These are phyloP conservation scores for Tipula lateralis DNA, from an alignment of 2,888 invertebrate species.

Conservation along the genomic window DNA sequence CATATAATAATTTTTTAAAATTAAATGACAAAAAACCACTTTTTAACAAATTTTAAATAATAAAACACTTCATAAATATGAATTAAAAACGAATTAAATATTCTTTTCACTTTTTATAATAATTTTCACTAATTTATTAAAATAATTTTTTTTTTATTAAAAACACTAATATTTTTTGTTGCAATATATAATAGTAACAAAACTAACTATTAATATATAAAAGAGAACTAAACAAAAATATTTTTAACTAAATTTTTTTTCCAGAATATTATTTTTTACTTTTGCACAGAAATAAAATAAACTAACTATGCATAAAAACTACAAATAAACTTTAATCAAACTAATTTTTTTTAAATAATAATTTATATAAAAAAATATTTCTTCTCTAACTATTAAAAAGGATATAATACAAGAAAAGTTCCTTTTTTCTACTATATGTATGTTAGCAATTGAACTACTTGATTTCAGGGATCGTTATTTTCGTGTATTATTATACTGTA, in stretches of 20 bases:
- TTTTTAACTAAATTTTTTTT: background rate
- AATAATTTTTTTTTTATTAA: background rate
- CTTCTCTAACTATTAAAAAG: conserved; percentile 11
- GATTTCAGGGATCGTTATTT: conserved; percentile 29
- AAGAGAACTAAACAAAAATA: background rate
- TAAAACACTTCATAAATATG: background rate
- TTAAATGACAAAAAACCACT: background rate
- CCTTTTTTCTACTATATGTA: conserved; percentile 15
- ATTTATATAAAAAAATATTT: background rate
- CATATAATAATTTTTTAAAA: background rate
- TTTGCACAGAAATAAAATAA: background rate
- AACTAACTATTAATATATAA: background rate
- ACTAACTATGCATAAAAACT: background rate
- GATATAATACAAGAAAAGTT: conserved; percentile 3
- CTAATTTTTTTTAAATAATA: background rate
- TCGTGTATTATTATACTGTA: background rate
- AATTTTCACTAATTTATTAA: background rate
- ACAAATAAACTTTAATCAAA: background rate
- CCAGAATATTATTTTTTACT: background rate
- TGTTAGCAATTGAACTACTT: conserved; percentile 29
- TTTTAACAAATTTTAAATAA: background rate
- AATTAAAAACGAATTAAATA: background rate
- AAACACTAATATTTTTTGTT: background rate
- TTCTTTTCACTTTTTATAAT: background rate
- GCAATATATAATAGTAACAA: background rate